Conservation (phyloP, 2,113 vertebrate genomes). For the Phocoena phocoena region DNA sequence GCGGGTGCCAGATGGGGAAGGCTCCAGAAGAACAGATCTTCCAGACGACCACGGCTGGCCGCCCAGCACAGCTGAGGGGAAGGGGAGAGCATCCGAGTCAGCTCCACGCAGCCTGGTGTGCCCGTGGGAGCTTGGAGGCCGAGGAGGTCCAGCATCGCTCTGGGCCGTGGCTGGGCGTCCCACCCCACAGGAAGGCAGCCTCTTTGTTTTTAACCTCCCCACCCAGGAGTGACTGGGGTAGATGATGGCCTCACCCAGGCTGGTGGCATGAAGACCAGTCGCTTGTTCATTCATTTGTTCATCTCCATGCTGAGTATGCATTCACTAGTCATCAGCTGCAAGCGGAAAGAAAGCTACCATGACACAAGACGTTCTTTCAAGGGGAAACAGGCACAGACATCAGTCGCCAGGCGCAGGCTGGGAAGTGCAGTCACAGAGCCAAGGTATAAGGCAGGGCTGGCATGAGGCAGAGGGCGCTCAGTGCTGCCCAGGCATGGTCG, state of each 20-base stretch:
- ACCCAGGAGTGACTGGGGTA: neutral
- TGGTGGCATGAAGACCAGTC: neutral
- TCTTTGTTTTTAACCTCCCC: neutral
- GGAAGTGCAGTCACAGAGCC: neutral
- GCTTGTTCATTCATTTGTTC: neutral
- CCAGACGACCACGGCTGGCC: neutral
- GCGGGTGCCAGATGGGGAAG: neutral
- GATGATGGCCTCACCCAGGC: accelerated
- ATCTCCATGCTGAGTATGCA: neutral
- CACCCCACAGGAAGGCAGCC: neutral
- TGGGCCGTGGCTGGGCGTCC: accelerated
- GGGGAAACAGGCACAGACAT: neutral
- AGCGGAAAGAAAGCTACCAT: neutral
- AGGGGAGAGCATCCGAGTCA: neutral
- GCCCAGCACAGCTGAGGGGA: neutral
- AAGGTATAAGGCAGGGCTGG: neutral
- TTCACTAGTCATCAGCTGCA: neutral
- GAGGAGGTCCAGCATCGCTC: neutral
- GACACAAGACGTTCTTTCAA: neutral
- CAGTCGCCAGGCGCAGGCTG: neutral
- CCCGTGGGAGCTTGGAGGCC: accelerated
- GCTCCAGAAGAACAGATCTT: neutral
- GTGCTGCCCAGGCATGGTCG: neutral
- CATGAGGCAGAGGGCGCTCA: neutral
- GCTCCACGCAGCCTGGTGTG: neutral